Evolutionary conservation across 2,888 invertebrate species (phyloP).

Genomic region (Hydriomena furcata): DNA sequence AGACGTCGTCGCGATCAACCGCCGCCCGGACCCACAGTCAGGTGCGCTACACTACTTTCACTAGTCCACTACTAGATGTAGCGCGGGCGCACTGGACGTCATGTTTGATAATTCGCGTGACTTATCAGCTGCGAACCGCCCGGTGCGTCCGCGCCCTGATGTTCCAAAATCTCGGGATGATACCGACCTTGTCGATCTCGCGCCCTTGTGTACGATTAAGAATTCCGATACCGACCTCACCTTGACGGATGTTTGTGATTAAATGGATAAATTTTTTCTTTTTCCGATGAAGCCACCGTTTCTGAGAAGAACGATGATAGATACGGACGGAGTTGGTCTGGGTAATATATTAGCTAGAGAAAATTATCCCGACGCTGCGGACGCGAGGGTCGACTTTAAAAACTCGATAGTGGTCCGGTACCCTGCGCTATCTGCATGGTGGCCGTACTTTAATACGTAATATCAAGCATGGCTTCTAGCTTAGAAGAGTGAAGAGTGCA

Average conservation of each 20-base stretch:
- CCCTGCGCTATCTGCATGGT: no score
- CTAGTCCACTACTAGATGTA: no score
- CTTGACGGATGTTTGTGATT: neutral
- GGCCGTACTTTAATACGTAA: neutral
- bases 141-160: no score
- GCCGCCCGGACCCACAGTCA: slow-evolving; percentile 44
- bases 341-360: slow-evolving; percentile 49
- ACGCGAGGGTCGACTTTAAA: neutral
- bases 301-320: slow-evolving; percentile 57
- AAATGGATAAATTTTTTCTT: slow-evolving; percentile 35
- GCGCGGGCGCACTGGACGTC: no score
- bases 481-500: slow-evolving; percentile 5
- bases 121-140: no score
- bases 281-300: slow-evolving; percentile 71
- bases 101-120: no score
- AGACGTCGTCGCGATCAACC: slow-evolving; percentile 24
- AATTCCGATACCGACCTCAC: neutral
- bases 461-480: slow-evolving; percentile 19
- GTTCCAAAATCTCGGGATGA: no score
- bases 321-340: slow-evolving; percentile 47
- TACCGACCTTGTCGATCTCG: neutral
- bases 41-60: slow-evolving; percentile 35
- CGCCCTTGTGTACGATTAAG: no score
- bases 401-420: no score
- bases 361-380: slow-evolving; percentile 29